These are phyloP conservation scores for Psettodes erumei DNA, from an alignment of 2,113 vertebrate species.

Conservation along the genomic window DNA sequence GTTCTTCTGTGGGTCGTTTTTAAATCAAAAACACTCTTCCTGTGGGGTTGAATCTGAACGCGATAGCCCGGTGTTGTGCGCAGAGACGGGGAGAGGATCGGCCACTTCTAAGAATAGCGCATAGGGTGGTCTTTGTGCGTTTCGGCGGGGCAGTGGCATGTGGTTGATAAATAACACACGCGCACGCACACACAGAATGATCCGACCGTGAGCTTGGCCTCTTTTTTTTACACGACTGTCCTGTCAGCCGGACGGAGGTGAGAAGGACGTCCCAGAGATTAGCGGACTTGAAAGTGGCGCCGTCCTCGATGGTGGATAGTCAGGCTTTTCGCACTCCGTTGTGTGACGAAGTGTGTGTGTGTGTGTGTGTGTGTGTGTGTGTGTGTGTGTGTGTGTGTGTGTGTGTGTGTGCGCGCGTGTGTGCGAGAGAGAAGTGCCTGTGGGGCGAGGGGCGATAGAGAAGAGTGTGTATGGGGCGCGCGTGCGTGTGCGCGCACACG, in stretches of 20 bases:
- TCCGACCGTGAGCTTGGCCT: constrained; percentile 67
- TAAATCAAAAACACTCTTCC: neutral
- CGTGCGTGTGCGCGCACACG: constrained; percentile 71
- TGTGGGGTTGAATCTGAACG: constrained; percentile 16
- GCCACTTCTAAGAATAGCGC: constrained; percentile 81
- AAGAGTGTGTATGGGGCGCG: constrained; percentile 18
- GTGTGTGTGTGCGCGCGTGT: constrained; percentile 39
- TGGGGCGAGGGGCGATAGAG: neutral
- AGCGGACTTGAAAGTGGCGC: constrained; percentile 67
- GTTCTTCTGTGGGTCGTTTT: neutral
- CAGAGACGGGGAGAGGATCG: constrained; percentile 66
- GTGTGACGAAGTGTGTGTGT: constrained; percentile 46
- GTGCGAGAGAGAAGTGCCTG: neutral
- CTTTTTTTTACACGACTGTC: constrained; percentile 39
- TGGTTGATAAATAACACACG: constrained; percentile 78
- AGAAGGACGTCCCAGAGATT: constrained; percentile 65
- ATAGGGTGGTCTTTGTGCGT: constrained; percentile 83
- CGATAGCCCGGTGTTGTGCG: constrained; percentile 52
- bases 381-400: constrained; percentile 21
- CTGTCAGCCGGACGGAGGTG: constrained; percentile 59
- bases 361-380: constrained; percentile 26
- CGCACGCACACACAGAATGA: constrained; percentile 39
- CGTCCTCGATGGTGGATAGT: constrained; percentile 61
- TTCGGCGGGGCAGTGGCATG: constrained; percentile 81
- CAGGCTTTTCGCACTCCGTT: constrained; percentile 66